phyloP scores from a whole-genome alignment of 1,140 invertebrate genomes.

The Aplysia californica region DNA sequence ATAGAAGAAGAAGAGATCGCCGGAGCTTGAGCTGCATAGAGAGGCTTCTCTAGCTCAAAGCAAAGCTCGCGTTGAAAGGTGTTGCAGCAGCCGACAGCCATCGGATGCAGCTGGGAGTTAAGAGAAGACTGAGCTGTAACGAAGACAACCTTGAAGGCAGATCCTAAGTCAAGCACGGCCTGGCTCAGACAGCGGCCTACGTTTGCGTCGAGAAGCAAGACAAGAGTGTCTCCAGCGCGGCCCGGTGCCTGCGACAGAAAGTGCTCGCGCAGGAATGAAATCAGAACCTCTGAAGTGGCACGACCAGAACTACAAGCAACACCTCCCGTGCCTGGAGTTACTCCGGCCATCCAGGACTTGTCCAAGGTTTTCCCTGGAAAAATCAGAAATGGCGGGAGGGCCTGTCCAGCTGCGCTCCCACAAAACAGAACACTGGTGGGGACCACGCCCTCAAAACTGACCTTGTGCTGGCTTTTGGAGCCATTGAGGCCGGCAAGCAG shows the following conservation, averaged over 20 bases:
- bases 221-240: slow-evolving; percentile 14
- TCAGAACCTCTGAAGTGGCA: slow-evolving; percentile 20
- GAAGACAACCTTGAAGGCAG: slow-evolving; percentile 27
- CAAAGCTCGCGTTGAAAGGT: slow-evolving; percentile 26
- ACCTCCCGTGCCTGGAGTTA: slow-evolving; percentile 21
- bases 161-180: slow-evolving; percentile 17
- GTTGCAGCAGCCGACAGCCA: slow-evolving; percentile 29
- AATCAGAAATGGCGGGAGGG: slow-evolving; percentile 24
- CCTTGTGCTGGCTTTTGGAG: slow-evolving; percentile 7
- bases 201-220: slow-evolving; percentile 18
- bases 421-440: slow-evolving; percentile 25
- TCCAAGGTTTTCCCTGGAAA: slow-evolving; percentile 20
- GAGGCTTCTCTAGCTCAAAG: slow-evolving; percentile 24
- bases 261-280: slow-evolving; percentile 18
- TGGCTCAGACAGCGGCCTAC: slow-evolving; percentile 20
- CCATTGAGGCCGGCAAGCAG: background rate
- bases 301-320: slow-evolving; percentile 2
- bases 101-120: slow-evolving; percentile 24
- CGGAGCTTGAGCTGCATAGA: slow-evolving; percentile 19
- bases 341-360: slow-evolving; percentile 3
- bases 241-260: slow-evolving; percentile 25
- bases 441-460: slow-evolving; percentile 3
- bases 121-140: slow-evolving; percentile 21
- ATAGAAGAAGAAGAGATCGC: slow-evolving; percentile 16
- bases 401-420: slow-evolving; percentile 28